Evolutionary conservation across 2,113 vertebrate genomes (phyloP), one percentile per base, ranked within the genome.

Genomic region (Erythrolamprus reginae): DNA sequence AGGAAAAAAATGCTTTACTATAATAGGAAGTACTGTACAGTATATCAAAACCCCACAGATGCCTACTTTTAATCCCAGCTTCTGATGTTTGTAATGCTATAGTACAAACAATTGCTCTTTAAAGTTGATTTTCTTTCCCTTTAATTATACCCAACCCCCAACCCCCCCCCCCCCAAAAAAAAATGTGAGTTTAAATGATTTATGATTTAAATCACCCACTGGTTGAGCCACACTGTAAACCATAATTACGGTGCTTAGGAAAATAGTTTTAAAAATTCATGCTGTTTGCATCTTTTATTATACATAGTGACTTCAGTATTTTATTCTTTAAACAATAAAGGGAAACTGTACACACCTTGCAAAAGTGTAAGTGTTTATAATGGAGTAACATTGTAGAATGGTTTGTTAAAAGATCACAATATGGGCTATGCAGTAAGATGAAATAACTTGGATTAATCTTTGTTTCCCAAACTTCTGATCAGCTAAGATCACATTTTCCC

Each of bases 201-300:
- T 87, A 52, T 90, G 84, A 19, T 86, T 87, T 87, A 90, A 90
- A 82, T 55, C 61, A 77, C 33, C 89, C 50, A 24, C 84, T 82
- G 84, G 48, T 53, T 77, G 61, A n/a, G 42, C 84, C 50, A 53
- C n/a, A 82, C 84, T n/a, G 42, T 90, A 90, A 91, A 15, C 61
- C 88, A 23, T 86, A 91, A 70, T 82, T 92, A 89, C 47, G 87
- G 48, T 85, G 55, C 88, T 87, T 90, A 92, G 9, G 1, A 23
- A 89, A 91, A 91, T 28, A 87, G 28, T 90, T 91, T 92, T 0
- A 42, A 90, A 90, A 56, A 90, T 28, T 53, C 61, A 13, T 61
- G 38, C 33, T 48, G 45, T 33, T 70, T 92, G 88, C 58, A 82
- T 89, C 88, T 91, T 92, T 92, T 77, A 89, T 92, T 92, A 89